Conservation (phyloP, 2,113 vertebrate genomes). For the Theristicus caerulescens region DNA sequence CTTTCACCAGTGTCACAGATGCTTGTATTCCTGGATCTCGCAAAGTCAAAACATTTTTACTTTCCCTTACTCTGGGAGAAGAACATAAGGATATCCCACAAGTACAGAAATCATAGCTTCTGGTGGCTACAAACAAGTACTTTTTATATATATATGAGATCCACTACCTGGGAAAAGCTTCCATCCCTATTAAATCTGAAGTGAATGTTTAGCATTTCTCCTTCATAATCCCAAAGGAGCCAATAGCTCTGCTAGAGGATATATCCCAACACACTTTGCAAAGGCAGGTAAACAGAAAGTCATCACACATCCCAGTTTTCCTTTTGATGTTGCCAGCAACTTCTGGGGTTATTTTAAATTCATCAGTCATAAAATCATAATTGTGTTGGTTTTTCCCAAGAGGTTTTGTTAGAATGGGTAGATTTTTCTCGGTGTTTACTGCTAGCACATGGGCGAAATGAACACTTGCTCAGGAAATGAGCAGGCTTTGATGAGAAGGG, state of each 20-base stretch:
- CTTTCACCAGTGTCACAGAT: background rate
- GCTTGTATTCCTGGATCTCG: background rate
- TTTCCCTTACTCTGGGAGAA: background rate
- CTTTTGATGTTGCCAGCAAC: background rate
- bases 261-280: background rate
- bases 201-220: background rate
- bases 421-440: background rate
- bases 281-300: slow-evolving; percentile 26
- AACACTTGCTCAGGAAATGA: slow-evolving; percentile 28
- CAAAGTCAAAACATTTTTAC: background rate
- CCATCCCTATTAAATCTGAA: background rate
- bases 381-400: background rate
- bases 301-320: background rate
- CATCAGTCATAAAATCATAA: slow-evolving; percentile 28
- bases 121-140: background rate
- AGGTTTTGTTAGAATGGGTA: background rate
- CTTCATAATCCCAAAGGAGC: background rate
- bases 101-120: background rate
- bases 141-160: background rate
- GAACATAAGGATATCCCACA: background rate
- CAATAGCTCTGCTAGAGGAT: background rate
- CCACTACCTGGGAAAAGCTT: background rate
- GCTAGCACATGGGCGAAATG: background rate
- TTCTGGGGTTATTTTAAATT: slow-evolving; percentile 36
- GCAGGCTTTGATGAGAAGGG: slow-evolving; percentile 8